Percentiles rank a stretch among this genome's conserved stretches.
Evolutionary conservation across 2,113 vertebrate genomes (phyloP).

Genomic region (Regulus satrapa): DNA sequence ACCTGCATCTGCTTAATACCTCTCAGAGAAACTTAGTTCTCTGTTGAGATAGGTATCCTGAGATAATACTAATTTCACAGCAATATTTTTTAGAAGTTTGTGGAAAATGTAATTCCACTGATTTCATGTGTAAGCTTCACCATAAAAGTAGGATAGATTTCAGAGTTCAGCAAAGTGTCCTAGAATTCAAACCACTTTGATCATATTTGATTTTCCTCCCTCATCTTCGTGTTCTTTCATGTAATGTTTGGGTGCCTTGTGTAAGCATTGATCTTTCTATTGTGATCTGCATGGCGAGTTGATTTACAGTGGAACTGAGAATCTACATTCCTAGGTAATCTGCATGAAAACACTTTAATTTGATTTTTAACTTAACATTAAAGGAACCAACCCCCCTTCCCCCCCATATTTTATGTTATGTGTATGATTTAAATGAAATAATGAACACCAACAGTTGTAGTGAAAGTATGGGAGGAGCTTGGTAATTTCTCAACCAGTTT

Average conservation of each 20-base stretch:
- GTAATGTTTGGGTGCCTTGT: not conserved
- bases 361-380: not conserved
- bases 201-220: not conserved
- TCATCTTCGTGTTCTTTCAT: not conserved
- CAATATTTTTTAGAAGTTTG: not conserved
- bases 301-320: not conserved
- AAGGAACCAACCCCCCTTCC: fast-evolving
- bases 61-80: not conserved
- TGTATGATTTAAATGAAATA: not conserved
- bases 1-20: not conserved
- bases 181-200: not conserved
- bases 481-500: not conserved
- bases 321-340: not conserved
- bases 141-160: not conserved
- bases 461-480: not conserved
- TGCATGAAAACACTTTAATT: not conserved
- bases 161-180: not conserved
- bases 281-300: not conserved
- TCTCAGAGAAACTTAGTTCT: not conserved
- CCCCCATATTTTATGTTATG: not conserved
- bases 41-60: not conserved
- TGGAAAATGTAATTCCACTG: not conserved
- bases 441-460: not conserved
- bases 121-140: not conserved
- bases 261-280: not conserved